These are phyloP conservation scores for Typhlomys cinereus DNA, from an alignment of 2,113 vertebrate species.

Conservation along the genomic window DNA sequence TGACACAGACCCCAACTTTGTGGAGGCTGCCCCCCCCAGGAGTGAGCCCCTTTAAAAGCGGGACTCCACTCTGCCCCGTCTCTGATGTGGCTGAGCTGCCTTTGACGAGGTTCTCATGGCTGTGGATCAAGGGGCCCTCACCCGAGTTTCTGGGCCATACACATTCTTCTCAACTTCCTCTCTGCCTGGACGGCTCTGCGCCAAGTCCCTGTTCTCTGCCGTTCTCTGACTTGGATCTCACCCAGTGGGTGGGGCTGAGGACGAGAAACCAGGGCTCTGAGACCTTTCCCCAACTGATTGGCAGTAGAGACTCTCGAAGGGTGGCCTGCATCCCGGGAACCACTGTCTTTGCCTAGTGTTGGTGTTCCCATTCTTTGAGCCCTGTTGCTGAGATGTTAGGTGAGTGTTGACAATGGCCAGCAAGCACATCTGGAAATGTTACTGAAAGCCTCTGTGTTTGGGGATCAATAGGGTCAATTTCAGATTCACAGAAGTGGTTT, in stretches of 20 bases:
- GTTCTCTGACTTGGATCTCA: neutral
- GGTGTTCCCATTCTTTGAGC: slow-evolving; percentile 39
- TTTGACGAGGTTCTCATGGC: neutral
- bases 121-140: accelerated
- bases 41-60: accelerated
- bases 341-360: neutral
- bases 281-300: neutral
- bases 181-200: neutral
- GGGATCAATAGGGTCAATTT: neutral
- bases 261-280: neutral
- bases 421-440: neutral
- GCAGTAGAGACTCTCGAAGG: neutral
- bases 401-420: slow-evolving; percentile 21
- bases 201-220: neutral
- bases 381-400: neutral
- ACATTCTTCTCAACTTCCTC: neutral
- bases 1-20: neutral
- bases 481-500: neutral
- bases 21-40: accelerated
- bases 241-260: neutral
- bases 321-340: accelerated
- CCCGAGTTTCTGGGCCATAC: neutral
- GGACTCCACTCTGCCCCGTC: neutral
- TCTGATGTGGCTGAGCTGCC: neutral
- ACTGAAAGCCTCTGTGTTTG: neutral